Conservation (phyloP, 2,113 vertebrate genomes). For the Alaudala cheleensis region DNA sequence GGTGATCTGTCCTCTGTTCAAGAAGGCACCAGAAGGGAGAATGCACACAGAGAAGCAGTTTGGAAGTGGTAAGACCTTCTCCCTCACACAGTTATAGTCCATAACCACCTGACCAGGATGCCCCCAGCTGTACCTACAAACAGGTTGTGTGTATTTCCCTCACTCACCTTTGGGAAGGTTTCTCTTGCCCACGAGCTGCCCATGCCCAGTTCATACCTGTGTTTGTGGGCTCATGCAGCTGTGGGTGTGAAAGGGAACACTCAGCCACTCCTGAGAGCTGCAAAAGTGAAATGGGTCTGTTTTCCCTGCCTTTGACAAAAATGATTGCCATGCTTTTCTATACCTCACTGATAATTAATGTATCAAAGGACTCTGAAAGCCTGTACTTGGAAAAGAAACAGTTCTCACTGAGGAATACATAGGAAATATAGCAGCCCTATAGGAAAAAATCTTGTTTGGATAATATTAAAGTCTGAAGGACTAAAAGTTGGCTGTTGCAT, state of each 20-base stretch:
- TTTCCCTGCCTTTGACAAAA: not conserved
- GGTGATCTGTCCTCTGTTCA: not conserved
- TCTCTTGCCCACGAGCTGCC: not conserved
- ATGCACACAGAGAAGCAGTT: not conserved
- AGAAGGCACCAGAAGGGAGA: not conserved
- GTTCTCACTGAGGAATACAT: not conserved
- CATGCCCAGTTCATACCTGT: not conserved
- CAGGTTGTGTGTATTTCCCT: not conserved
- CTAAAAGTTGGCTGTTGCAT: not conserved
- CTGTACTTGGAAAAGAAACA: not conserved
- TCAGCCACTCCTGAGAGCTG: not conserved
- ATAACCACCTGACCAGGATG: not conserved
- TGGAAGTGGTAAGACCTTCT: not conserved
- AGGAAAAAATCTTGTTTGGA: not conserved
- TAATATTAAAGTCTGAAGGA: not conserved
- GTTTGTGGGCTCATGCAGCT: not conserved
- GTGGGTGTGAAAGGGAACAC: slow-evolving; percentile 18
- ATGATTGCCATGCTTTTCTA: not conserved
- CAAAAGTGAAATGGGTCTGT: not conserved
- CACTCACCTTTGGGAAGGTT: not conserved
- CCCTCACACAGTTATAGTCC: accelerated
- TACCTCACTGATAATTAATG: not conserved
- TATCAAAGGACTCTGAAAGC: not conserved
- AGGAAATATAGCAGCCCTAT: not conserved
- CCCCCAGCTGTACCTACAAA: not conserved